Evolutionary conservation across 2,797 vertebrate genomes (phyloP), one percentile per base, ranked within the genome.

Genomic region (Urosaurus nigricauda): DNA sequence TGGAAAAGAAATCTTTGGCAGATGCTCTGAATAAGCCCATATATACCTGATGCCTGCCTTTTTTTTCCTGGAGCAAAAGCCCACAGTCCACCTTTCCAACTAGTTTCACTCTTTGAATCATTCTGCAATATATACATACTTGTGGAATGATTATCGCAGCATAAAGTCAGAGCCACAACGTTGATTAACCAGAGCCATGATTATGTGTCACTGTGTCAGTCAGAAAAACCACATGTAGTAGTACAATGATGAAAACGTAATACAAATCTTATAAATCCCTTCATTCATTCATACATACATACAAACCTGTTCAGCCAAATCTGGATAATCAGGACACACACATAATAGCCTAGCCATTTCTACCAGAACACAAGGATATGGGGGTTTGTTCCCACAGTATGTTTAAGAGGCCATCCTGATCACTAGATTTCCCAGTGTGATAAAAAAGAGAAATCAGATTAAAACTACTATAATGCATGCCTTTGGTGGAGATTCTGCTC

Each of bases 371-470:
- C 43, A 68, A 35, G n/a, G 37, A 35, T 79, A 53, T 56, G 60
- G 58, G 71, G 1, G 26, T 24, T 70, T 70, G 71, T 53, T 29
- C 14, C 53, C n/a, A 56, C 29, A n/a, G 5, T 32, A 29, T 47
- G 21, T 58, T 35, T 65, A 77, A 77, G 68, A 43, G 12, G 71
- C 35, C 7, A 51, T 86, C 43, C 35, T 70, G 84, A 86, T 56
- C 5, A 4, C 24, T 47, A 60, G 35, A 77, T 89, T n/a, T 82
- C 35, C 60, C 60, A 77, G 16, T 0, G 7, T 16, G 81, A 77
- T 40, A 19, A 82, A 83, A 32, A 81, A 79, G 84, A 51, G 43
- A 87, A 65, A 85, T n/a, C 81, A 56, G 68, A 71, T 87, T 47
- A 37, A 77, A 86, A 85, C 58, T 70, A 53, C 82, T 84, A 81